These are phyloP conservation scores for Bradysia coprophila DNA, from an alignment of 1,140 invertebrate species.

Conservation along the genomic window DNA sequence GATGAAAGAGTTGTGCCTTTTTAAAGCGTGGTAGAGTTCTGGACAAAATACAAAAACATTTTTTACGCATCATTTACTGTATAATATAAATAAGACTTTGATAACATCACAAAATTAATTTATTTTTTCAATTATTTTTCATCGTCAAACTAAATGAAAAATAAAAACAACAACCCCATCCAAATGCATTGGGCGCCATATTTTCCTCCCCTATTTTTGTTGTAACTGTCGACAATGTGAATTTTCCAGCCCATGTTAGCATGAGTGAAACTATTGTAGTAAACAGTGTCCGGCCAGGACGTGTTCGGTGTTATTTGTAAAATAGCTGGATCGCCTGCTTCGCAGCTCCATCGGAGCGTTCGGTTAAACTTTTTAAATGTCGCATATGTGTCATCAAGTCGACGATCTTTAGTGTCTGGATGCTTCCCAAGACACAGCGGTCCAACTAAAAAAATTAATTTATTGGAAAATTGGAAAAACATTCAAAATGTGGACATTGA, in stretches of 20 bases:
- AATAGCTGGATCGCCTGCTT: slow-evolving; percentile 44
- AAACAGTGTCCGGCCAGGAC: slow-evolving; percentile 80
- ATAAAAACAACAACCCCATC: no score
- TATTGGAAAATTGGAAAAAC: no score
- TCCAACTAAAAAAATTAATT: slow-evolving; percentile 47
- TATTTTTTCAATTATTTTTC: no score
- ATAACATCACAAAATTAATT: no score
- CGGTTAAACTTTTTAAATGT: slow-evolving; percentile 73
- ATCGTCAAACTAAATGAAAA: no score
- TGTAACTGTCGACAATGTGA: slow-evolving; percentile 57
- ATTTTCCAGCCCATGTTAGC: slow-evolving; percentile 85
- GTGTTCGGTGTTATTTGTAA: slow-evolving; percentile 73
- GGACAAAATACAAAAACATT: no score
- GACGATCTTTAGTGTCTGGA: slow-evolving; percentile 38
- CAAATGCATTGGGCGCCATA: no score
- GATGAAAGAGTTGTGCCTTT: no score
- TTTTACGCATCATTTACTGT: no score
- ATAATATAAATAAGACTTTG: no score
- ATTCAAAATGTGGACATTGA: no score
- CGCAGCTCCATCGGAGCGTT: slow-evolving; percentile 45
- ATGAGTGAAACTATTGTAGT: slow-evolving; percentile 86
- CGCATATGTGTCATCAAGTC: slow-evolving; percentile 57
- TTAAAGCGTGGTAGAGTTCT: no score
- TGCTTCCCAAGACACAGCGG: slow-evolving; percentile 57
- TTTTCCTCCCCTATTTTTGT: slow-evolving; percentile 11